phyloP scores from a whole-genome alignment of 2,113 vertebrate species.

The Junco hyemalis region DNA sequence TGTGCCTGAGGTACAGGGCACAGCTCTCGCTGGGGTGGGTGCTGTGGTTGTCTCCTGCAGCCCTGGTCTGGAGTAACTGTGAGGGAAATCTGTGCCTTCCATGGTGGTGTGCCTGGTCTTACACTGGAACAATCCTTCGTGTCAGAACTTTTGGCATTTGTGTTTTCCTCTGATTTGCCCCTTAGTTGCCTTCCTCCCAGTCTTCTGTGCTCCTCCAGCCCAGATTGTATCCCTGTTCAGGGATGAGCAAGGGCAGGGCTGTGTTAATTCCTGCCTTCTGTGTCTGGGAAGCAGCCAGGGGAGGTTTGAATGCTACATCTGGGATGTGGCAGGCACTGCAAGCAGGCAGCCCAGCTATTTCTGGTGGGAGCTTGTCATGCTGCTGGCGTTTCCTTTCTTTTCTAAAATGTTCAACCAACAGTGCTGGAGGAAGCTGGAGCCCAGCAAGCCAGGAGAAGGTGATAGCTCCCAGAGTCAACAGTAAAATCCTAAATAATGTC shows the following conservation, averaged over 20 bases:
- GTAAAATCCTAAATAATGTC: background rate
- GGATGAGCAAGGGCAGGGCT: background rate
- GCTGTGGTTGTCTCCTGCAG: background rate
- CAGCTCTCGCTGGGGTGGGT: accelerated
- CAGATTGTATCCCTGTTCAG: background rate
- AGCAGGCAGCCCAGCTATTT: background rate
- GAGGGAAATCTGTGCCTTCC: background rate
- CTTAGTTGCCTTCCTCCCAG: background rate
- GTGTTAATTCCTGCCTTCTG: background rate
- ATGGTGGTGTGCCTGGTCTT: background rate
- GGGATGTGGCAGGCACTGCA: background rate
- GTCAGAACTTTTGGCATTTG: background rate
- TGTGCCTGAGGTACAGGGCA: accelerated
- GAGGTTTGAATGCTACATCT: background rate
- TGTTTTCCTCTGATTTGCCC: background rate
- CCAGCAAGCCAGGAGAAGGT: background rate
- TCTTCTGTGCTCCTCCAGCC: background rate
- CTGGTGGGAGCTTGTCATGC: background rate
- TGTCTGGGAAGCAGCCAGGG: background rate
- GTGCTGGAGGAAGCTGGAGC: background rate
- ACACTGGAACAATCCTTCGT: background rate
- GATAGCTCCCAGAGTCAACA: accelerated
- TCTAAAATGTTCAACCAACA: background rate
- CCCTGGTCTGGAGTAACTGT: background rate
- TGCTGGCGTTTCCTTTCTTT: background rate